phyloP scores from a whole-genome alignment of 2,113 vertebrate species.

The Labeo catla region DNA sequence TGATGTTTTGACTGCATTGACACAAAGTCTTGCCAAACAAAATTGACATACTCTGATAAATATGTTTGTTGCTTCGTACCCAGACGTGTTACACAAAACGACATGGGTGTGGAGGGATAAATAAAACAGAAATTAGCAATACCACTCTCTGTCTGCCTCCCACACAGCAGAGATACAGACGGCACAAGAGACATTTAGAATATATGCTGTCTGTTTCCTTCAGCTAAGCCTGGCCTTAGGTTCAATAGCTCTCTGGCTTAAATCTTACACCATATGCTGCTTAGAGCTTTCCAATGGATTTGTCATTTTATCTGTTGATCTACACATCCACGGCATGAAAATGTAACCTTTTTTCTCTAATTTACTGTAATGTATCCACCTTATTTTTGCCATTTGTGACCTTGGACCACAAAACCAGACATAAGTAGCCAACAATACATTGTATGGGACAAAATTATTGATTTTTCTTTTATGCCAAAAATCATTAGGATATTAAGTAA shows the following conservation, averaged over 20 bases:
- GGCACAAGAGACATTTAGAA: constrained; percentile 36
- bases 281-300: constrained; percentile 34
- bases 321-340: background rate
- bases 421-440: too few species aligned
- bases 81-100: background rate
- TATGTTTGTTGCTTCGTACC: background rate
- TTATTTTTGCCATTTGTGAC: too few species aligned
- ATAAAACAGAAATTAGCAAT: constrained; percentile 23
- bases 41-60: background rate
- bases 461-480: too few species aligned
- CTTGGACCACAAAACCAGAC: too few species aligned
- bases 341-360: background rate
- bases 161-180: constrained; percentile 40
- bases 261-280: constrained; percentile 35
- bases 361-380: background rate
- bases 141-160: constrained; percentile 39
- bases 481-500: too few species aligned
- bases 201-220: constrained; percentile 35
- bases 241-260: constrained; percentile 40
- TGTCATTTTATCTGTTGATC: constrained; percentile 35
- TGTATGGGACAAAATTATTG: too few species aligned
- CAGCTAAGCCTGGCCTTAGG: constrained; percentile 52
- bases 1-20: background rate
- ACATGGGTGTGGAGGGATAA: constrained; percentile 10
- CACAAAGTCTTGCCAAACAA: constrained; percentile 5